Percentiles rank a stretch among this genome's conserved stretches.
Evolutionary conservation across 1,140 invertebrate genomes (phyloP).

Genomic region (Lucilia sericata): DNA sequence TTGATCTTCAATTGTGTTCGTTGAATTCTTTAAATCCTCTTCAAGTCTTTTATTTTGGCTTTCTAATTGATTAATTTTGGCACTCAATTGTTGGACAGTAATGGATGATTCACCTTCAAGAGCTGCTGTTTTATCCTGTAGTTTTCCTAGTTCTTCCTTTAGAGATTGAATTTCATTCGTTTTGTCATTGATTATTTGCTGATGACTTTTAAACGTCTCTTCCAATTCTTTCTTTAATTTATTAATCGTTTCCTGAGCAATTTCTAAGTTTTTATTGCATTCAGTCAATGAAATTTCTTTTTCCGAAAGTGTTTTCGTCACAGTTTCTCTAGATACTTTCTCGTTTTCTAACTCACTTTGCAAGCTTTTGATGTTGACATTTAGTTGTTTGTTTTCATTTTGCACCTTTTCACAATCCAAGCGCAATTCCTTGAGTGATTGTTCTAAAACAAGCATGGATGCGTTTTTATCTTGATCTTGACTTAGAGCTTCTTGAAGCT

Average conservation of each 20-base stretch:
- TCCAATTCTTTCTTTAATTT: constrained; percentile 33
- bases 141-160: neutral
- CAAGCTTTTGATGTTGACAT: neutral
- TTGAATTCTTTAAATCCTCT: constrained; percentile 14
- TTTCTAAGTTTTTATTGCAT: neutral
- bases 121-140: neutral
- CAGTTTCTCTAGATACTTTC: neutral
- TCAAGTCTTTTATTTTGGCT: constrained; percentile 39
- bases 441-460: constrained; percentile 8
- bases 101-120: constrained; percentile 39
- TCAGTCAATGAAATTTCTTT: neutral
- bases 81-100: constrained; percentile 35
- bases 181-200: constrained; percentile 10
- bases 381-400: constrained; percentile 41
- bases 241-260: neutral
- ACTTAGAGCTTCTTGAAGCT: constrained; percentile 76
- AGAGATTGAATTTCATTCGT: constrained; percentile 8
- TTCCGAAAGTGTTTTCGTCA: neutral
- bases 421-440: constrained; percentile 38
- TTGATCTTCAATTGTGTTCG: constrained; percentile 33
- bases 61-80: constrained; percentile 44
- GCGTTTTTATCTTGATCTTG: constrained; percentile 8
- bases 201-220: neutral
- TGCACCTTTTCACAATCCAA: constrained; percentile 11
- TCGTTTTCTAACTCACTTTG: constrained; percentile 14